A percentile compares a stretch with the other conserved stretches of the same genome.
phyloP scores from a whole-genome alignment of 2,797 vertebrate genomes.

The Bradypodion ventrale region DNA sequence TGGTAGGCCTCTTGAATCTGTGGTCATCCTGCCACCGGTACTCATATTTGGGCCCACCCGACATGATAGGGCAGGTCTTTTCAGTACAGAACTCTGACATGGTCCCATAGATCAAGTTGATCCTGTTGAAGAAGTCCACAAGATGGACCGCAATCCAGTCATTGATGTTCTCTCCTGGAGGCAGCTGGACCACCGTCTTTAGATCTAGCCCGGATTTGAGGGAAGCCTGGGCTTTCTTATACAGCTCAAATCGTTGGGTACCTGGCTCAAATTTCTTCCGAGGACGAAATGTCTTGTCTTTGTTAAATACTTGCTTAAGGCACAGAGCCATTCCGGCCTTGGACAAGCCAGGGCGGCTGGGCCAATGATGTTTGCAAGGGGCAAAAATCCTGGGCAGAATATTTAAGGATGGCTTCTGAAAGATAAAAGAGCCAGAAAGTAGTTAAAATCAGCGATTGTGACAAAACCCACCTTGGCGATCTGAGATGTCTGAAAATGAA shows the following conservation, averaged over 20 bases:
- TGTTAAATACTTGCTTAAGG: conserved; percentile 97
- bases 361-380: neutral
- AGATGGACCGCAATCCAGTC: conserved; percentile 98
- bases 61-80: conserved; percentile 94
- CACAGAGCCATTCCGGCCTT: conserved; percentile 86
- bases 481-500: neutral
- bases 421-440: neutral
- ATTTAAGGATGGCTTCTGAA: conserved; percentile 45
- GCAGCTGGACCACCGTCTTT: conserved; percentile 92
- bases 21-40: conserved; percentile 97
- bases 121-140: conserved; percentile 98
- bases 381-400: neutral
- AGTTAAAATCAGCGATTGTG: neutral
- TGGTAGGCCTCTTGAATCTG: conserved; percentile 93
- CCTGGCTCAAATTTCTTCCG: conserved; percentile 94
- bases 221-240: conserved; percentile 97
- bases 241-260: conserved; percentile 95
- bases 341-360: conserved; percentile 20
- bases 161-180: conserved; percentile 88
- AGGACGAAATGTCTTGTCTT: conserved; percentile 97
- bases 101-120: conserved; percentile 98
- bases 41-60: conserved; percentile 92
- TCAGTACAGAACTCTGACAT: conserved; percentile 95
- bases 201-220: conserved; percentile 96
- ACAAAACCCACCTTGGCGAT: neutral